Conservation (phyloP, 2,113 vertebrate genomes). For the Genyomyrus donnyi region DNA sequence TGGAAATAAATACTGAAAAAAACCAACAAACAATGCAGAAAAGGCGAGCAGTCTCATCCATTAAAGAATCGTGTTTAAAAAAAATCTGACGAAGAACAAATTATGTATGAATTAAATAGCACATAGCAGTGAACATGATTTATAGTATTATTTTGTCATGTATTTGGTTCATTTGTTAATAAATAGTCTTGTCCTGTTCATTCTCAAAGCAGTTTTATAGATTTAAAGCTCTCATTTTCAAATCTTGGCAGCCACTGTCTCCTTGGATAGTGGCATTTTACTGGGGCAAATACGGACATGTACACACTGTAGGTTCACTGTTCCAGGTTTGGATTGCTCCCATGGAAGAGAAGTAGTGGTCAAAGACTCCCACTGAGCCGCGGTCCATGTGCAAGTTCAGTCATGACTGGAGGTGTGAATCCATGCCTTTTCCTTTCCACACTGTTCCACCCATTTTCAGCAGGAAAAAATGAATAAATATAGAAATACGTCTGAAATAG, state of each 20-base stretch:
- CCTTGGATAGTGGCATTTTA: neutral
- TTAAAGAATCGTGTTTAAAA: neutral
- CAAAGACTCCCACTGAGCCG: neutral
- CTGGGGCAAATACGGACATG: neutral
- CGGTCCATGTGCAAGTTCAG: neutral
- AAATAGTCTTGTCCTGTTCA: neutral
- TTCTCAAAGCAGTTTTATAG: neutral
- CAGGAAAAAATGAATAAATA: constrained; percentile 2
- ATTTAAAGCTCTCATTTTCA: neutral
- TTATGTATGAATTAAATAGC: neutral
- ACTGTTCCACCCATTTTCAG: neutral
- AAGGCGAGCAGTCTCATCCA: neutral
- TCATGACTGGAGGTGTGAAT: neutral
- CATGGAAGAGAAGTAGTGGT: neutral
- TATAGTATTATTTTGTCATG: neutral
- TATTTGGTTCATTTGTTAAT: neutral
- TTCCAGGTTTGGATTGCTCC: neutral
- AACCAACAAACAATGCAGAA: neutral
- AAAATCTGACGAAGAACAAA: neutral
- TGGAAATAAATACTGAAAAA: neutral
- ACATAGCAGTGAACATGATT: neutral
- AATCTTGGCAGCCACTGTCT: neutral
- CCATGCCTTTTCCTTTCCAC: neutral
- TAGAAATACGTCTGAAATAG: constrained; percentile 7
- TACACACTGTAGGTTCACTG: neutral